A percentile compares a stretch with the other conserved stretches of the same genome.
phyloP scores from a whole-genome alignment of 92 coral and sea anemone species.

The Epizoanthus stellaris region DNA sequence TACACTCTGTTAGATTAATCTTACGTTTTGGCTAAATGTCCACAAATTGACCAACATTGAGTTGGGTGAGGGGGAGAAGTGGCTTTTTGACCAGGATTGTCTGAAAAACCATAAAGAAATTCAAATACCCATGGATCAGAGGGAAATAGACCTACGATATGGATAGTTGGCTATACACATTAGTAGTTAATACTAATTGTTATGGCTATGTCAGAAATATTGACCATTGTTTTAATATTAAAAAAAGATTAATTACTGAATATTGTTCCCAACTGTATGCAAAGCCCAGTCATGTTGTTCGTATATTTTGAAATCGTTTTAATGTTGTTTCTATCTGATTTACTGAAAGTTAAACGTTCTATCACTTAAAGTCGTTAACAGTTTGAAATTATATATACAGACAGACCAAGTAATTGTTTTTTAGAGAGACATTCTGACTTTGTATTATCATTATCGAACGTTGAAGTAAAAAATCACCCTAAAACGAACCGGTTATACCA shows the following conservation, averaged over 20 bases:
- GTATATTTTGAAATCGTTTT: slow-evolving; percentile 11
- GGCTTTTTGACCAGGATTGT: too few species aligned
- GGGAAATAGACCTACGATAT: slow-evolving; percentile 3
- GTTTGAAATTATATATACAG: slow-evolving; percentile 14
- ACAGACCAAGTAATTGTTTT: slow-evolving; percentile 16
- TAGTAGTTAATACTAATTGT: slow-evolving; percentile 19
- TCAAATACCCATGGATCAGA: slow-evolving; percentile 3
- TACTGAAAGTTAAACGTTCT: slow-evolving; percentile 12
- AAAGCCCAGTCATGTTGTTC: slow-evolving; percentile 17
- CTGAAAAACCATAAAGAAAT: not conserved
- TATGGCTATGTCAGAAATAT: slow-evolving; percentile 23
- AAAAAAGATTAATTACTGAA: slow-evolving; percentile 10
- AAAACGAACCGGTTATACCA: too few species aligned
- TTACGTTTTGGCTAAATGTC: too few species aligned
- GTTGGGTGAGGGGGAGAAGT: too few species aligned
- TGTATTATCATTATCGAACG: not conserved
- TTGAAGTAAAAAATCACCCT: too few species aligned
- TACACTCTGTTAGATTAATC: too few species aligned
- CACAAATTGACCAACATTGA: too few species aligned
- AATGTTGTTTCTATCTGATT: slow-evolving; percentile 16
- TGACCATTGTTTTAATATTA: slow-evolving; percentile 1
- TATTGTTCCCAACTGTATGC: slow-evolving; percentile 15
- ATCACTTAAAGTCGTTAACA: not conserved
- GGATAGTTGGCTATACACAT: slow-evolving; percentile 9
- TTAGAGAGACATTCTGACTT: slow-evolving; percentile 22